Base-by-base conservation (phyloP, 2,888 invertebrate genomes). In the Brassicogethes aeneus region DNA sequence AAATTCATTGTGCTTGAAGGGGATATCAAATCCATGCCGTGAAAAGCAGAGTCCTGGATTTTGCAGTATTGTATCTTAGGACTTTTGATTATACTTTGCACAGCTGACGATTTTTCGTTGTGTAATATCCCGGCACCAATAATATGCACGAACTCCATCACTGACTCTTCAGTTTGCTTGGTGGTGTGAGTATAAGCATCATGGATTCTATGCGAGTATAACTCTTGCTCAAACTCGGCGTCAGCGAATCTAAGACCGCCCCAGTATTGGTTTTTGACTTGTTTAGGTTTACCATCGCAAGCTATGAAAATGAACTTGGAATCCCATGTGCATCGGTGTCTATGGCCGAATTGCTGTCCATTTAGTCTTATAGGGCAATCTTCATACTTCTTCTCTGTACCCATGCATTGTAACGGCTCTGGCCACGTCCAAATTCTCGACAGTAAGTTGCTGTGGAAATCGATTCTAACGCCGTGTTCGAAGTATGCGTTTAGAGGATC, bases 51-150 rank as follows among this genome's bases (percentile, higher is more conserved):
- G 52, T 83, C 77, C 3, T 77, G 79, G 12, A 99, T 82, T 51
- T 86, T 87, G 0, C 96, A 85, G 42, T 85, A 82, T 52, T 81
- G 79, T 14, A 90, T 80, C 31, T 66, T 68, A 0, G 97, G 96
- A 49, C 90, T 87, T 58, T 89, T 86, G 54, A 86, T 82, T 17
- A 96, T 84, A 16, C 90, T 80, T 64, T 95, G 90, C 37, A 99
- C 72, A 0, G 97, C 92, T 0, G 95, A 86, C 0, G 90, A 88
- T 65, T 90, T 92, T 62, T 96, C 93, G 56, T 90, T 93, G 59
- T 99, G 99, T 15, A 97, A 71, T 48, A 94, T 84, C 15, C 99
- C 99, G 37, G 96, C 99, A 2, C 95, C 93, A 37, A 82, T 78
- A 36, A 99, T 86, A 53, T 87, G 83, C 0, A 91, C 78, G 56